phyloP scores from a whole-genome alignment of 2,113 vertebrate genomes.

The Microcebus tavaratra region DNA sequence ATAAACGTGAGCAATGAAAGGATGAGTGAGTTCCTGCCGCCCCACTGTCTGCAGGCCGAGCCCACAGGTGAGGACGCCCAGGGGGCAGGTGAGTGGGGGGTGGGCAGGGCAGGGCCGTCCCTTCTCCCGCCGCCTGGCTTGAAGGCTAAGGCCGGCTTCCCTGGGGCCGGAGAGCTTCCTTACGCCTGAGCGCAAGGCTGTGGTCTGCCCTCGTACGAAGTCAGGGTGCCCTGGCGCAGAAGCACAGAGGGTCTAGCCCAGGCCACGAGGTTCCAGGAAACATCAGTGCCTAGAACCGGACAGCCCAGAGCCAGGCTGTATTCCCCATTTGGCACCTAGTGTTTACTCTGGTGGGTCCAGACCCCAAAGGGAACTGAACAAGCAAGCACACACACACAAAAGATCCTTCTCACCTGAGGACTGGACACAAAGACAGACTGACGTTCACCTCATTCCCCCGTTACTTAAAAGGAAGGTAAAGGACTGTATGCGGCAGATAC shows the following conservation, averaged over 20 bases:
- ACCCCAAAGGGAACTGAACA: not conserved
- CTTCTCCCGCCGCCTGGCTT: not conserved
- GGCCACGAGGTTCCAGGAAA: not conserved
- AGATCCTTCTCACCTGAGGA: not conserved
- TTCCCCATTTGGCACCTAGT: not conserved
- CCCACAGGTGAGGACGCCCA: not conserved
- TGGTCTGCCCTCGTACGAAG: not conserved
- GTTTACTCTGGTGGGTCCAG: not conserved
- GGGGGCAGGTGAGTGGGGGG: not conserved
- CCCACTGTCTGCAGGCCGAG: too few relatives aligned
- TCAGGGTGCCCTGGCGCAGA: not conserved
- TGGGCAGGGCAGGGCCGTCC: not conserved
- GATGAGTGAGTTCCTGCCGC: too few relatives aligned
- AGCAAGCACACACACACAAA: not conserved
- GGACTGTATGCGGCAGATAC: not conserved
- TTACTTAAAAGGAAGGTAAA: not conserved
- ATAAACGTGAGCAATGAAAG: too few relatives aligned
- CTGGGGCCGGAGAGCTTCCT: not conserved
- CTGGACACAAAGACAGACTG: not conserved
- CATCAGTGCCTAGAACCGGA: not conserved
- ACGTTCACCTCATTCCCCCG: not conserved
- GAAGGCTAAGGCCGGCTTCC: not conserved
- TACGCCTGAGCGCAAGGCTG: not conserved
- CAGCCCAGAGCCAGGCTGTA: not conserved
- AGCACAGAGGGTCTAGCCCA: not conserved